Evolutionary conservation across 2,888 invertebrate genomes (phyloP), one percentile per base, ranked within the genome.

Genomic region (Alcis repandata): DNA sequence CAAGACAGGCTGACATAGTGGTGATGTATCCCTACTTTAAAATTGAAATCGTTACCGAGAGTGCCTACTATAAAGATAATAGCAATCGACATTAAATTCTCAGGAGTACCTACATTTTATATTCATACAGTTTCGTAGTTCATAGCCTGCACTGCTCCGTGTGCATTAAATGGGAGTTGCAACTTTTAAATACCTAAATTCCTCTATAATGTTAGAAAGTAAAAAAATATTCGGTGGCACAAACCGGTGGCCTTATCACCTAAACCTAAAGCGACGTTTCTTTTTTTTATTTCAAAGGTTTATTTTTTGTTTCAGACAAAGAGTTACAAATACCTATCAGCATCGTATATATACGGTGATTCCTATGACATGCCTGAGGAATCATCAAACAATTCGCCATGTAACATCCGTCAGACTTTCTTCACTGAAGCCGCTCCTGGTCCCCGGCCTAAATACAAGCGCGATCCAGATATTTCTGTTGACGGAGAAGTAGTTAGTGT

Each of bases 381-480:
- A 7, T 2, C 51, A 0, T 2, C 27, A 9, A 13, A 38, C 7
- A 13, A 36, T 7, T 33, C 49, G 13, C 11, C 51, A 46, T 40
- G 40, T 1, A 68, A 63, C 57, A 13, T 53, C 38, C 43, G 32
- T 20, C 20, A 15, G 22, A 20, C 52, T 0, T 33, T 15, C 8
- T 52, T 59, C 11, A 52, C 22, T 17, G 38, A 63, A 17, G 59
- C 36, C 22, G 66, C 38, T 15, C n/a, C 13, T 53, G 33, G 58
- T 32, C 8, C 52, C 9, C 64, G 43, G 40, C 87, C 85, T 8
- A 84, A 79, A 57, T 87, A 81, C 77, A 90, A 89, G 62, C 81
- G 80, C 3, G 90, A 90, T 69, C 90, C 90, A 0, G 79, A 82
- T 43, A 86, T 89, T 27, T 62, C 65, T n/a, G 63, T 84, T 0